Base-by-base conservation (phyloP, 1,140 invertebrate species). In the Xylocopa sonorina region DNA sequence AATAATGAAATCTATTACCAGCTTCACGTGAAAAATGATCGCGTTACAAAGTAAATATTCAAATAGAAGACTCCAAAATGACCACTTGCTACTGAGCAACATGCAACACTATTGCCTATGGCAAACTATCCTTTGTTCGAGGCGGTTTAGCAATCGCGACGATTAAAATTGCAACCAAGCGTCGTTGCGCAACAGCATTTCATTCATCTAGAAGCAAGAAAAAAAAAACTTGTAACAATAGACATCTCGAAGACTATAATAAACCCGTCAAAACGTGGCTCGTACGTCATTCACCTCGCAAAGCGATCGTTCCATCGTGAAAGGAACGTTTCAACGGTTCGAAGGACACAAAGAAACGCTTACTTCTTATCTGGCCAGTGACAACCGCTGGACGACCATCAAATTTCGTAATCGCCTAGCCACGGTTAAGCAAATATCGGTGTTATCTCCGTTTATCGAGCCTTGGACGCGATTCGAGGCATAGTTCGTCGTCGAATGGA, bases 381-480 rank as follows among this genome's bases (percentile, higher is more conserved):
- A 53, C 64, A 67, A 34, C 48, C 64, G n/a, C n/a, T 21, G 64
- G 43, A 32, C 43, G 53, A 53, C 14, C 64, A 5, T 27, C 64
- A 48, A 68, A 53, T 68, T 68, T 68, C 48, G 64, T 51, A 51
- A 68, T n/a, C 64, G 10, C 14, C 18, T 7, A 9, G 6, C 27
- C 9, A 46, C n/a, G n/a, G n/a, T n/a, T n/a, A n/a, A n/a, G 24
- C 51, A 68, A 68, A 68, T n/a, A 50, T 10, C 29, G 2, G 27
- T 68, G 27, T 68, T 68, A 68, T 68, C 64, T 68, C 29, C n/a
- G 14, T 67, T 48, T 53, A 68, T 68, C 64, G 14, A 21, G 4
- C 64, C 50, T 68, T 53, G 64, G 21, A 53, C 14, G 29, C 27
- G 12, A 21, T 24, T 50, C 27, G 43, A 48, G 32, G 18, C 27